Base-by-base conservation (phyloP, 2,888 invertebrate species). In the Marasmarcha lunaedactyla region DNA sequence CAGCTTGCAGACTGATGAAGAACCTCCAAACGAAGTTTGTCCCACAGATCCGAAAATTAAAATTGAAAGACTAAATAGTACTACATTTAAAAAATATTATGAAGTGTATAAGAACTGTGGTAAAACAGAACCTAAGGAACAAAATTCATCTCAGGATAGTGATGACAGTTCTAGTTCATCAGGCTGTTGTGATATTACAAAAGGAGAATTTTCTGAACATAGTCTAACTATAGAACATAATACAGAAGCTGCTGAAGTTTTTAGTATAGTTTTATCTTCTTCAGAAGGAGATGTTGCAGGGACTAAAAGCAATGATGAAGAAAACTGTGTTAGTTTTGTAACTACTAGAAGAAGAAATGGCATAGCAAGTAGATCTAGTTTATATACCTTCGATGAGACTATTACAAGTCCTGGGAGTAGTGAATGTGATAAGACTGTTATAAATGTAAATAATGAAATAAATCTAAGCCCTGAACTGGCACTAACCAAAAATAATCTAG, bases 301-400 rank as follows among this genome's bases (percentile, higher is more conserved):
- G 12, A 35, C 15, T 36, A 27, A 20, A 38, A 43, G 40, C 15
- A 42, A 44, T 40, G 45, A 45, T 40, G 59, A 65, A 42, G 62
- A 65, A 6, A 56, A 46, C 50, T 61, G 52, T 46, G 44, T 68
- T 5, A 73, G 70, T 55, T 83, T 76, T 63, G 76, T 83, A 1
- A 81, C 76, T 37, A 79, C 71, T 26, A 69, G 81, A 58, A 65
- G 65, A 54, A 58, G 64, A 43, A 70, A 71, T 57, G 59, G 64
- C 46, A 33, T 57, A 1, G 52, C 53, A 30, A 68, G 66, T 47
- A 55, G 70, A 46, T 67, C 72, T 2, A 50, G 62, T 6, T 51
- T 71, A 44, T 59, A 64, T 37, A 50, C 58, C 27, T 60, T 66
- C 43, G 55, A 71, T 53, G 53, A 63, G 44, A 69, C 68, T 25